Percentiles rank a stretch among this genome's conserved stretches.
phyloP scores from a whole-genome alignment of 2,888 invertebrate genomes.

The Drosophila setosimentum region DNA sequence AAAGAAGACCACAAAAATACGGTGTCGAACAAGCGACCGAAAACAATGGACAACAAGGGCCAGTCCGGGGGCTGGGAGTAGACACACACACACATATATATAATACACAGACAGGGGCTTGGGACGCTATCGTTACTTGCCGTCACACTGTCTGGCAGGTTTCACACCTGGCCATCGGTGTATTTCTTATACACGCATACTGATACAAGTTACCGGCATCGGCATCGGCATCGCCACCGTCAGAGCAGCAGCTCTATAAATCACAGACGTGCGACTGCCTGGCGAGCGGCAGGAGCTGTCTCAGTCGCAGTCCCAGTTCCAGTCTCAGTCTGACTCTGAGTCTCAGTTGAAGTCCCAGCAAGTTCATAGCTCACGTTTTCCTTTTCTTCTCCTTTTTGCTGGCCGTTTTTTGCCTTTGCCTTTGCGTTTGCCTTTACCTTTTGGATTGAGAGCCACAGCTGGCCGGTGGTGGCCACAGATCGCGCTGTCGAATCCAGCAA shows the following conservation, averaged over 20 bases:
- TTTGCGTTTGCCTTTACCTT: conserved; percentile 32
- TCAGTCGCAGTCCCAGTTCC: conserved; percentile 32
- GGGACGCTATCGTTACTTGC: conserved; percentile 53
- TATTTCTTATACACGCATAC: conserved; percentile 35
- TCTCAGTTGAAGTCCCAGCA: conserved; percentile 41
- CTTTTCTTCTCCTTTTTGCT: conserved; percentile 51
- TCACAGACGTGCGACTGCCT: conserved; percentile 69
- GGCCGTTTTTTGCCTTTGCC: conserved; percentile 33
- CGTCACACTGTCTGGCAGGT: conserved; percentile 81
- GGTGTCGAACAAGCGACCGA: conserved; percentile 51
- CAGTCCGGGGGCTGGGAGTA: conserved; percentile 27
- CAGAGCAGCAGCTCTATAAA: conserved; percentile 73
- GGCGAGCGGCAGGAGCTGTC: conserved; percentile 62
- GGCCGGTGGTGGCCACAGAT: conserved; percentile 58
- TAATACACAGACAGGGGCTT: conserved; percentile 23
- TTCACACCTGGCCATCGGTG: conserved; percentile 60
- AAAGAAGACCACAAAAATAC: conserved; percentile 79
- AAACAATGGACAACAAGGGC: conserved; percentile 55
- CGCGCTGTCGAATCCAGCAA: conserved; percentile 57
- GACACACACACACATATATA: conserved; percentile 15
- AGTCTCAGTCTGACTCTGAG: conserved; percentile 28
- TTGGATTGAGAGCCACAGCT: conserved; percentile 53
- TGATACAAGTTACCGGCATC: conserved; percentile 25
- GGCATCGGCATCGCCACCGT: conserved; percentile 24
- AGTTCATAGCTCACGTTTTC: conserved; percentile 76